Base-by-base conservation (phyloP, 2,888 invertebrate genomes). In the Leptopterna dolabrata region DNA sequence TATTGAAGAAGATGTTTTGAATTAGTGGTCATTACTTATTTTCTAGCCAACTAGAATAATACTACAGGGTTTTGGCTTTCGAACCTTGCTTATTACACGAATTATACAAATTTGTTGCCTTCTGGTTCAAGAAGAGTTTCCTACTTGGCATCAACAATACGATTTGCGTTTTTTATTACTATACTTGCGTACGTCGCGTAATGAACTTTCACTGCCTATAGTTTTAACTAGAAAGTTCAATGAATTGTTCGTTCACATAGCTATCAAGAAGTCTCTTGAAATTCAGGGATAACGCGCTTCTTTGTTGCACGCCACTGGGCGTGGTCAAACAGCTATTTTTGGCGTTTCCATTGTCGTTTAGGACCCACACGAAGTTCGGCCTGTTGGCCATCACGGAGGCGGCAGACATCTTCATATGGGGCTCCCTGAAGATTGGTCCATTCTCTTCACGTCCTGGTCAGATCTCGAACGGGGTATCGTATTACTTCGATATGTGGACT, bases 371-470 rank as follows among this genome's bases (percentile, higher is more conserved):
- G 11, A 24, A 3, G 24, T 63, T 63, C 63, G 24, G 63, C 63
- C 24, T 24, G 24, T 63, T 27, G 24, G 63, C 24, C 63, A 24
- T 24, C 63, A 63, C 63, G 13, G 19, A 19, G 36, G 30, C n/a
- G 16, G 19, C 30, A 30, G 27, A 29, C 36, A 47, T 24, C 45
- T 24, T 78, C 78, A 78, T 24, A 78, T 24, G 24, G 78, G 78
- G 14, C 43, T 81, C 16, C 36, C 81, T n/a, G 83, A 70, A 41
- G 70, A 45, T 3, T 71, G 70, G 14, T 82, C 87, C 29, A 86
- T 71, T 30, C 43, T 84, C 19, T 88, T 88, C 16, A 87, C 63
- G 24, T 87, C 86, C 51, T 88, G 85, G 70, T 82, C 87, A 41
- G 88, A 87, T 45, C 81, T 85, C 6, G 87, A 85, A 27, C 87